Evolutionary conservation across 2,113 vertebrate genomes (phyloP), one percentile per base, ranked within the genome.

Genomic region (Brachyistius frenatus): DNA sequence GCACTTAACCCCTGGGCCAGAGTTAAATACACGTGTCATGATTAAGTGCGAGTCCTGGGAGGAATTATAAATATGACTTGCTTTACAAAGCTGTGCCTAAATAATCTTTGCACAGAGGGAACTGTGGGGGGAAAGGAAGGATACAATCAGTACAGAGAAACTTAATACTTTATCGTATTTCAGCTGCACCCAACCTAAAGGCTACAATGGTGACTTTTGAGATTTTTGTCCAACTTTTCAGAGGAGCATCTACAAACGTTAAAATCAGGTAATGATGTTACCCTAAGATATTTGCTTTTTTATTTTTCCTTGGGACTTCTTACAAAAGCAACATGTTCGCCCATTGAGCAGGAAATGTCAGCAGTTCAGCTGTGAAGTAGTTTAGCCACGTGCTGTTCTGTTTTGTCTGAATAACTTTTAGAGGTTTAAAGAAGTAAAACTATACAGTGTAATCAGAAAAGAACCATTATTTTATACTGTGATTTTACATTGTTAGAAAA

Each of bases 81-180:
- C 52, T 77, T 80, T 82, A 55, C 33, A 15, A 76, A 36, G 30
- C 56, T 7, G 61, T 60, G 68, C 7, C 65, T 86, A 76, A 88
- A 86, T 89, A 88, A 68, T 62, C 5, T 30, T 33, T 56, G 39
- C 31, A n/a, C 31, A 0, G 9, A 71, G 35, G 4, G 33, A 55
- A 50, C 49, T 49, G 36, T 54, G 57, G 5, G 9, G 39, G 76
- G 53, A 66, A 36, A 50, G 10, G 65, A 1, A 0, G 57, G 36
- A 23, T 0, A 62, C 72, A 80, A 49, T 67, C 57, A 66, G 23
- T 30, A 39, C 53, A 7, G 30, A 78, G 73, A 66, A 36, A 58
- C 31, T 58, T 73, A 56, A 70, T 47, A 44, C 44, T 30, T 37
- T 49, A 23, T 70, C 81, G 52, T 62, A 84, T 68, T 82, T 73